A percentile compares a stretch with the other conserved stretches of the same genome.
Conservation (phyloP, 2,888 invertebrate species). For the Anthophora plumipes region DNA sequence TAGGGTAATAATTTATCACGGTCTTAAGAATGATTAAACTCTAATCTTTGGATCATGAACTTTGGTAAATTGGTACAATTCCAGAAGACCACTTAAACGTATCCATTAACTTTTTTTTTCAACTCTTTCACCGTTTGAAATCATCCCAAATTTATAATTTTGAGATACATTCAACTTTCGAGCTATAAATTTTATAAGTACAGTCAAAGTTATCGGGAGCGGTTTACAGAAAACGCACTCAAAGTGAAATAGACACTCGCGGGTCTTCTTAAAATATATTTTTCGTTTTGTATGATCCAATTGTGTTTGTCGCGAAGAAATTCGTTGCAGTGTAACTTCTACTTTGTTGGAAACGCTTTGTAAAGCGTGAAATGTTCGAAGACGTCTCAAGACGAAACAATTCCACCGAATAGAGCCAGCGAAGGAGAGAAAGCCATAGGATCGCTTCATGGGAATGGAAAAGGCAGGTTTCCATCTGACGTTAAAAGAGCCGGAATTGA, state of each 20-base stretch:
- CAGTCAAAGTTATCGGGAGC: too few species aligned
- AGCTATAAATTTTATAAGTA: too few species aligned
- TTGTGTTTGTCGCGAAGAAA: not conserved
- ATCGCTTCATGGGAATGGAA: conserved; percentile 62
- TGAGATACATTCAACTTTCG: too few species aligned
- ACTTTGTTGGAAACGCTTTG: not conserved
- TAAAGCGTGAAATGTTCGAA: conserved; percentile 8
- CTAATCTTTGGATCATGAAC: not conserved
- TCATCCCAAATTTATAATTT: not conserved
- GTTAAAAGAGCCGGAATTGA: conserved; percentile 64
- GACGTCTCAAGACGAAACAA: conserved; percentile 40
- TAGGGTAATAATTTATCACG: not conserved
- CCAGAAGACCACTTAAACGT: not conserved
- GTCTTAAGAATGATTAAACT: not conserved
- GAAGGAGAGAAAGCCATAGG: conserved; percentile 40
- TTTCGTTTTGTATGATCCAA: too few species aligned
- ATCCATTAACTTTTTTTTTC: not conserved
- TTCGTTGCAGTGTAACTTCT: conserved; percentile 2
- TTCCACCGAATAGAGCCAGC: conserved; percentile 45
- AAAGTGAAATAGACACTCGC: not conserved
- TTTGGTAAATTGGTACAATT: not conserved
- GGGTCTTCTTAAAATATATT: not conserved
- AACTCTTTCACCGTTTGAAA: too few species aligned
- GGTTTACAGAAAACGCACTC: not conserved
- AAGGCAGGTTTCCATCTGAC: conserved; percentile 58